Percentiles rank a stretch among this genome's conserved stretches.
Evolutionary conservation across 1,140 invertebrate genomes (phyloP).

Genomic region (Calycopis cecrops): DNA sequence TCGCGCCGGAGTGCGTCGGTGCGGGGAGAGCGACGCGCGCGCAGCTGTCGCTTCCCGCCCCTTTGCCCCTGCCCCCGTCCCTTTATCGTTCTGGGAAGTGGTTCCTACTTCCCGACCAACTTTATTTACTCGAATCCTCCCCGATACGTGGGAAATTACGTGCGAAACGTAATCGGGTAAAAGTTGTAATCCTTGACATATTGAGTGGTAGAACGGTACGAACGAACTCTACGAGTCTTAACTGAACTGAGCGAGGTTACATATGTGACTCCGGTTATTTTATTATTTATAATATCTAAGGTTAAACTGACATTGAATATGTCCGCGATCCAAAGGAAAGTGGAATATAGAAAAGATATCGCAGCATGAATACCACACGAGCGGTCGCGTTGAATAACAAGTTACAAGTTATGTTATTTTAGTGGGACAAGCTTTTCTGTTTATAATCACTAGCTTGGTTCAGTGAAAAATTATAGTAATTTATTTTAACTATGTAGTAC

Average conservation of each 20-base stretch:
- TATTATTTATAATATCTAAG: background rate
- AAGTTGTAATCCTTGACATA: conserved; percentile 66
- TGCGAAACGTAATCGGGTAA: conserved; percentile 28
- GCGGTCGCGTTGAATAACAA: background rate
- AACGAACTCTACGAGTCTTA: background rate
- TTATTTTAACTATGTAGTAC: too few species aligned
- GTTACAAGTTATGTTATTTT: background rate
- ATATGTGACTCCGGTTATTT: background rate
- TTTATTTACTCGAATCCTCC: conserved; percentile 43
- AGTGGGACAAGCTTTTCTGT: background rate
- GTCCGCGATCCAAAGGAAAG: conserved; percentile 6
- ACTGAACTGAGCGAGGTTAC: conserved; percentile 1
- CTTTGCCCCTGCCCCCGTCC: conserved; percentile 38
- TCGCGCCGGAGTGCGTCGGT: conserved; percentile 49
- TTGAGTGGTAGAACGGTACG: conserved; percentile 24
- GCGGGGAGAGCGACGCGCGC: conserved; percentile 56
- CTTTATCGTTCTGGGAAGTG: conserved; percentile 73
- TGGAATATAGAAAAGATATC: conserved; percentile 9
- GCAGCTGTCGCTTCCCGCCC: conserved; percentile 55
- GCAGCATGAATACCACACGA: background rate
- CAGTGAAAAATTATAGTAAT: background rate
- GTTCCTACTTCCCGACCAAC: conserved; percentile 69
- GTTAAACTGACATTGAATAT: conserved; percentile 8
- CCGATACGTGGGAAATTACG: conserved; percentile 40
- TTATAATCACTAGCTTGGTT: background rate